Percentiles rank a stretch among this genome's conserved stretches.
These are phyloP conservation scores for Procambarus virginalis DNA, from an alignment of 1,140 invertebrate species.

Conservation along the genomic window DNA sequence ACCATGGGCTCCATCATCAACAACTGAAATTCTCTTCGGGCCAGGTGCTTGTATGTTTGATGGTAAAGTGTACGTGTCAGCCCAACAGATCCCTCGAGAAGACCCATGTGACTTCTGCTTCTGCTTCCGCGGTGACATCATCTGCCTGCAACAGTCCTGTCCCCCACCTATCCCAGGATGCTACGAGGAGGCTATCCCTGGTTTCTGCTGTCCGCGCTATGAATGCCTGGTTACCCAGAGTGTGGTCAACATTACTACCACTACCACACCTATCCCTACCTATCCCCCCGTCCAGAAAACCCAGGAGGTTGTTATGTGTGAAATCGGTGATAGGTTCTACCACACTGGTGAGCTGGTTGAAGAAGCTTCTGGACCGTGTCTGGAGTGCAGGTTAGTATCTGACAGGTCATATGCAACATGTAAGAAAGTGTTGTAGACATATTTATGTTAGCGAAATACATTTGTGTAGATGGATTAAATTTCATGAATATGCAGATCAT, in stretches of 20 bases:
- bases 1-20: constrained; percentile 54
- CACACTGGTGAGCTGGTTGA: constrained; percentile 87
- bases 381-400: constrained; percentile 90
- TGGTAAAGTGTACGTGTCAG: constrained; percentile 92
- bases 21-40: constrained; percentile 77
- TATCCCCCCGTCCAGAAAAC: constrained; percentile 46
- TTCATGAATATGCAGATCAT: not conserved
- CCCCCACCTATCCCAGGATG: constrained; percentile 93
- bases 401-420: no score
- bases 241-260: constrained; percentile 85
- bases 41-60: constrained; percentile 93
- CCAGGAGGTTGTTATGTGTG: constrained; percentile 79
- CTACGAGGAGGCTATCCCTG: constrained; percentile 90
- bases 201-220: constrained; percentile 95
- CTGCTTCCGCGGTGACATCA: constrained; percentile 96
- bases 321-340: constrained; percentile 87
- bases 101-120: constrained; percentile 97
- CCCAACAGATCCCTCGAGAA: constrained; percentile 93
- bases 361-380: constrained; percentile 90
- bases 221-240: constrained; percentile 87
- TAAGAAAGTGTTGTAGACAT: no score
- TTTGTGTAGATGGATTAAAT: not conserved
- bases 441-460: not conserved
- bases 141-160: constrained; percentile 95
- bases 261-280: constrained; percentile 75